Base-by-base conservation (phyloP, 2,113 vertebrate genomes). In the Callipepla californica region DNA sequence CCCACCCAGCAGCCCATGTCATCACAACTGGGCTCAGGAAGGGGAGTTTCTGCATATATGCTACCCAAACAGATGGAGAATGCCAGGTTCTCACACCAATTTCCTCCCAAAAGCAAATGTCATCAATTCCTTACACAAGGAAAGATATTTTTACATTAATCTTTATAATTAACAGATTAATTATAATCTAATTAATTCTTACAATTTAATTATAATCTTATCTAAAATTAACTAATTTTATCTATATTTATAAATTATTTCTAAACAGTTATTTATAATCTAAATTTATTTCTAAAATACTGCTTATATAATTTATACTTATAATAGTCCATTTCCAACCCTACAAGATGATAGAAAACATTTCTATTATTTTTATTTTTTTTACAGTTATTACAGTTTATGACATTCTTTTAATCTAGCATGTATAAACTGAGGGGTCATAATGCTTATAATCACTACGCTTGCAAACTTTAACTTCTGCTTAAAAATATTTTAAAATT, bases 41-140 rank as follows among this genome's bases (percentile, higher is more conserved):
- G 36, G 48, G 28, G 13, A 63, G 45, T 22, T 11, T 1, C 8
- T 15, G 18, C 4, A 5, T 30, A n/a, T 30, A 17, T 30, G 7
- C 23, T 7, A 40, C 9, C 17, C 17, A 36, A 67, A 7, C 10
- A 57, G 5, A 28, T 40, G 8, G 61, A 28, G 61, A 80, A 34
- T 1, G 44, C 45, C 7, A 18, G 0, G 0, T 40, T 22, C 17
- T 66, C 4, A 0, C 9, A 14, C 6, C n/a, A 15, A 5, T 38
- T 44, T 53, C 4, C 9, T 4, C 16, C 0, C 1, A 70, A 36
- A 70, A 70, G 36, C 23, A 55, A 9, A n/a, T 4, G 7, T 5
- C 15, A 61, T 14, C 21, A 40, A 10, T 62, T 25, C 47, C 17
- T 61, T 8, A 68, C 25, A 34, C 42, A 69, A 76, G 18, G 4